phyloP scores from a whole-genome alignment of 1,140 invertebrate genomes.

The Mamestra configurata region DNA sequence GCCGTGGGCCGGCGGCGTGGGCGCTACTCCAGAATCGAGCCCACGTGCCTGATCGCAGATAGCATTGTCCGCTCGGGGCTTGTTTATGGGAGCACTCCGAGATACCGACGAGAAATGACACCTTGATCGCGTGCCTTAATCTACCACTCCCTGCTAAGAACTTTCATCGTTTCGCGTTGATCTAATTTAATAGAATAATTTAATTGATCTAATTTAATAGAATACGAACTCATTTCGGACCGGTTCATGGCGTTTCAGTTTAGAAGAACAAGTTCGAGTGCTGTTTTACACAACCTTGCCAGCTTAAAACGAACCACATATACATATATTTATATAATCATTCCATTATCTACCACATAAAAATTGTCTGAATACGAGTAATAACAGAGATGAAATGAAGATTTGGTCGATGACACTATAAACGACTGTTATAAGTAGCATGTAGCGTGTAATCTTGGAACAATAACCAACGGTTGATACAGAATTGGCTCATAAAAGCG shows the following conservation, averaged over 20 bases:
- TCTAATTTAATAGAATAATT: slow-evolving; percentile 40
- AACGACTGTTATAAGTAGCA: slow-evolving; percentile 11
- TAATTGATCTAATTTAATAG: slow-evolving; percentile 46
- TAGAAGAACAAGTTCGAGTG: not conserved
- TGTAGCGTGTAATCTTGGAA: slow-evolving; percentile 18
- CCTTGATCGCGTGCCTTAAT: slow-evolving; percentile 74
- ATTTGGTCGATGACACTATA: slow-evolving; percentile 9
- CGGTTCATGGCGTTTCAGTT: slow-evolving; percentile 1
- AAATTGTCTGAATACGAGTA: not conserved
- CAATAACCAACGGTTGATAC: slow-evolving; percentile 29
- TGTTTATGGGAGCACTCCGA: slow-evolving; percentile 76
- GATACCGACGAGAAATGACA: slow-evolving; percentile 75
- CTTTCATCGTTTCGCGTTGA: slow-evolving; percentile 65
- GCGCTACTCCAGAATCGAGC: slow-evolving; percentile 82
- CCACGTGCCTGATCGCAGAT: slow-evolving; percentile 82
- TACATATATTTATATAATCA: not conserved
- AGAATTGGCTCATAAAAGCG: slow-evolving; percentile 44
- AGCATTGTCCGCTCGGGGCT: slow-evolving; percentile 76
- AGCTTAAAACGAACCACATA: not conserved
- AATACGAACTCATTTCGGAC: slow-evolving; percentile 1
- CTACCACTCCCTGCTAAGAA: slow-evolving; percentile 50
- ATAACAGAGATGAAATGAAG: not conserved
- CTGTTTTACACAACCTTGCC: not conserved
- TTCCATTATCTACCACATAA: not conserved
- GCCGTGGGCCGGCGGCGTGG: slow-evolving; percentile 76